Percentiles rank a stretch among this genome's conserved stretches.
These are phyloP conservation scores for Scelioninae gen. 1 DNA, from an alignment of 2,888 invertebrate species.

Conservation along the genomic window DNA sequence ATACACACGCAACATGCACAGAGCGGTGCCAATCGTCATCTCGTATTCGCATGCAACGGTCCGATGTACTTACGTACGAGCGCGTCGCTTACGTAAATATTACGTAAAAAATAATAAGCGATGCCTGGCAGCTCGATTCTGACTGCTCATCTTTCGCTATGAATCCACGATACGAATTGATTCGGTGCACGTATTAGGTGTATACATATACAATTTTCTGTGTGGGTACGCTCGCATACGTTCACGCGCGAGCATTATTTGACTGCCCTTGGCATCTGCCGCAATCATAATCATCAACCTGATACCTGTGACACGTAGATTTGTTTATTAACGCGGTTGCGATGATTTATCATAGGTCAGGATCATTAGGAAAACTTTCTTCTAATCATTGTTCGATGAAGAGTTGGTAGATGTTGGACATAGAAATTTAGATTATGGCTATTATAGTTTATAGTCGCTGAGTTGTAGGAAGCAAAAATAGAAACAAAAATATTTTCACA, in stretches of 20 bases:
- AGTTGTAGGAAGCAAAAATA: too few relatives aligned
- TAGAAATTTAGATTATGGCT: too few relatives aligned
- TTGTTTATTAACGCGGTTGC: conserved; percentile 26
- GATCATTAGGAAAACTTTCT: conserved; percentile 39
- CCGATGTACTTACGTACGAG: conserved; percentile 65
- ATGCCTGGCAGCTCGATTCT: conserved; percentile 74
- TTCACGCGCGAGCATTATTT: conserved; percentile 41
- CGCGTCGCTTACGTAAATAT: conserved; percentile 80
- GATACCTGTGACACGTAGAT: conserved; percentile 41
- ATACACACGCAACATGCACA: conserved; percentile 17
- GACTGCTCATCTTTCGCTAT: conserved; percentile 63
- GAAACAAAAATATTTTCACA: too few relatives aligned
- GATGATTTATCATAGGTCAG: conserved; percentile 50
- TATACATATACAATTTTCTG: conserved; percentile 15
- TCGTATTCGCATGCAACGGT: conserved; percentile 56
- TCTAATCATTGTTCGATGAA: too few relatives aligned
- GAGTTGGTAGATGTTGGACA: too few relatives aligned
- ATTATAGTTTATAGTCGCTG: too few relatives aligned
- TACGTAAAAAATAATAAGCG: conserved; percentile 81
- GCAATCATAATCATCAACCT: conserved; percentile 27
- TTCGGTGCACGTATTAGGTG: conserved; percentile 57
- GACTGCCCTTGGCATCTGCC: conserved; percentile 52
- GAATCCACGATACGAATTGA: conserved; percentile 72
- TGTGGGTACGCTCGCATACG: conserved; percentile 44
- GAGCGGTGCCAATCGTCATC: conserved; percentile 32